Conservation (phyloP, 2,797 vertebrate genomes). For the Paratrypauchen microcephalus region DNA sequence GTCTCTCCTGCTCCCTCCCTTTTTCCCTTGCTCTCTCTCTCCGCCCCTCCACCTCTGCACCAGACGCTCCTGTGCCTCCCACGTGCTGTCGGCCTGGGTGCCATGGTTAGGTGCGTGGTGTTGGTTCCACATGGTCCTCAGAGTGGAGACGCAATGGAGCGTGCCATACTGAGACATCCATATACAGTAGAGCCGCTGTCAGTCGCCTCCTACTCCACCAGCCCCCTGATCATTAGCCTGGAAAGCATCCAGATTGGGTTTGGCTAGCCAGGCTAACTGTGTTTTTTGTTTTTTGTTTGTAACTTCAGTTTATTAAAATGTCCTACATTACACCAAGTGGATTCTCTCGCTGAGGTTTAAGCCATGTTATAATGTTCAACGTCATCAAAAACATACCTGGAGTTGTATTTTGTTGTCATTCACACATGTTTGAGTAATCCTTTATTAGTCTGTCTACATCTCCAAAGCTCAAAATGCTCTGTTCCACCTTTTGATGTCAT, state of each 20-base stretch:
- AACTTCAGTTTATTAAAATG: neutral
- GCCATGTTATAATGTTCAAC: no score
- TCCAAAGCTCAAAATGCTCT: no score
- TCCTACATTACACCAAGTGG: no score
- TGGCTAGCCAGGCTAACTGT: constrained; percentile 41
- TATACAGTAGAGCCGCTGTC: constrained; percentile 73
- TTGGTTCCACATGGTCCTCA: constrained; percentile 82
- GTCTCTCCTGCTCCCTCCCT: constrained; percentile 66
- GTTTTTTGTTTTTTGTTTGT: neutral
- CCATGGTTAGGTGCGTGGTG: constrained; percentile 69
- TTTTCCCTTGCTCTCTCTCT: constrained; percentile 1
- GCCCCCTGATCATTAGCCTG: constrained; percentile 57
- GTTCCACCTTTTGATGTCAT: no score
- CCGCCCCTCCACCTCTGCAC: constrained; percentile 19
- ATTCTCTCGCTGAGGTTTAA: no score
- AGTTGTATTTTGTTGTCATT: no score
- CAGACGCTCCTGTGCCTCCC: constrained; percentile 21
- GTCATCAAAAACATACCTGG: no score
- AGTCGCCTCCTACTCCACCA: constrained; percentile 69
- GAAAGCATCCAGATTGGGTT: constrained; percentile 53
- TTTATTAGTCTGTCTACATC: no score
- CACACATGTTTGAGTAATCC: no score
- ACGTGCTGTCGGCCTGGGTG: constrained; percentile 73
- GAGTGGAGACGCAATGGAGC: constrained; percentile 85
- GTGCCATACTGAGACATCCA: constrained; percentile 70